Percentiles rank a stretch among this genome's conserved stretches.
Evolutionary conservation across 2,888 invertebrate genomes (phyloP).

Genomic region (Spisula subtruncata): DNA sequence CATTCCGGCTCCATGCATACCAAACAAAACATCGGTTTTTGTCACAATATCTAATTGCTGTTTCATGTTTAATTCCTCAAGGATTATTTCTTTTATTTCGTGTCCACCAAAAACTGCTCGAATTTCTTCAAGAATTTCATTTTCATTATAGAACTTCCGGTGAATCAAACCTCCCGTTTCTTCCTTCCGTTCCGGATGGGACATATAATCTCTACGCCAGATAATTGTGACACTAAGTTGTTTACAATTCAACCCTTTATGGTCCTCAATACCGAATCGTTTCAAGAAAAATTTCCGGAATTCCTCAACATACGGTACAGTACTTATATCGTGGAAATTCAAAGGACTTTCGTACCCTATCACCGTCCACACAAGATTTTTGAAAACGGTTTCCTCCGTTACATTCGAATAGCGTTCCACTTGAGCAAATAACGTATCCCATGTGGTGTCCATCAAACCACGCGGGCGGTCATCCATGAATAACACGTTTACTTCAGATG

Average conservation of each 20-base stretch:
- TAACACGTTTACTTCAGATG: slow-evolving; percentile 52
- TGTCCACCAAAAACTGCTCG: slow-evolving; percentile 43
- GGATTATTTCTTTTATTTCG: slow-evolving; percentile 38
- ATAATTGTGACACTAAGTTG: slow-evolving; percentile 56
- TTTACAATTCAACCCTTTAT: slow-evolving; percentile 55
- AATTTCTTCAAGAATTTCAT: slow-evolving; percentile 49
- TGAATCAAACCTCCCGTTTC: slow-evolving; percentile 57
- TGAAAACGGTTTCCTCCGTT: slow-evolving; percentile 45
- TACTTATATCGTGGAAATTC: slow-evolving; percentile 57
- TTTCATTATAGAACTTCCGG: slow-evolving; percentile 66
- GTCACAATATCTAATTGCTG: slow-evolving; percentile 61
- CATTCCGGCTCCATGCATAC: slow-evolving; percentile 73
- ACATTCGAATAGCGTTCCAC: slow-evolving; percentile 52
- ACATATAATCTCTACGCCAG: slow-evolving; percentile 62
- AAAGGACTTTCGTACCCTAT: slow-evolving; percentile 72
- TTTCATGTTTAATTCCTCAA: slow-evolving; percentile 63
- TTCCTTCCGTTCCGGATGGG: slow-evolving; percentile 61
- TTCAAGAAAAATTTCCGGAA: slow-evolving; percentile 62
- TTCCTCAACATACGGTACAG: slow-evolving; percentile 53
- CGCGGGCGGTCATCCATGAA: slow-evolving; percentile 67
- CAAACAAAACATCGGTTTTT: slow-evolving; percentile 66
- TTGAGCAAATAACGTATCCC: slow-evolving; percentile 60
- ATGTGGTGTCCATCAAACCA: slow-evolving; percentile 64
- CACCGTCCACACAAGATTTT: slow-evolving; percentile 63
- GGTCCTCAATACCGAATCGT: slow-evolving; percentile 44